Conservation (phyloP, 2,113 vertebrate genomes). For the Zosterops lateralis region DNA sequence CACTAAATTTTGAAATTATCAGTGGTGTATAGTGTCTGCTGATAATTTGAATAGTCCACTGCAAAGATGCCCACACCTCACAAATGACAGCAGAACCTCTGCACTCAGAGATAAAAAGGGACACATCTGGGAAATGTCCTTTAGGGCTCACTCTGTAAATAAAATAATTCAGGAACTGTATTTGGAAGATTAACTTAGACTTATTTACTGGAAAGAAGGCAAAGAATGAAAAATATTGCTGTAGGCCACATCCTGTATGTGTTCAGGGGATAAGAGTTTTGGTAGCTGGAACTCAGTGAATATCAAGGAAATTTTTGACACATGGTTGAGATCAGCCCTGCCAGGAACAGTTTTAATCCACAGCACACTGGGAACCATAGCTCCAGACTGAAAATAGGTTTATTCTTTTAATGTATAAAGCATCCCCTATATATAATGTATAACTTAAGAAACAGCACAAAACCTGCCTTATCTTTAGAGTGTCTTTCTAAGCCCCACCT, state of each 20-base stretch:
- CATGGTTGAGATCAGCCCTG: background rate
- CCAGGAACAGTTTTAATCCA: background rate
- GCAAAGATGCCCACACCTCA: background rate
- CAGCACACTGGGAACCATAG: background rate
- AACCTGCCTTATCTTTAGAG: background rate
- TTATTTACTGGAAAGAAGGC: background rate
- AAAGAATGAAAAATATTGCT: background rate
- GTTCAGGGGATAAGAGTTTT: background rate
- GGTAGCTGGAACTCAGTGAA: background rate
- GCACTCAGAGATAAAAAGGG: background rate
- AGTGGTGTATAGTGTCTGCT: background rate
- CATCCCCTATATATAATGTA: background rate
- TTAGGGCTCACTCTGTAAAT: background rate
- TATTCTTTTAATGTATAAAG: background rate
- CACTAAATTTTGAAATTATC: background rate
- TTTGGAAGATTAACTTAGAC: background rate
- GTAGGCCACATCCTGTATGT: background rate
- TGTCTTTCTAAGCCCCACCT: background rate
- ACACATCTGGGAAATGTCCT: background rate
- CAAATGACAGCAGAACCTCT: background rate
- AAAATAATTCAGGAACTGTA: background rate
- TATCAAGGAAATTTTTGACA: background rate
- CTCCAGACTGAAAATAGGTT: background rate
- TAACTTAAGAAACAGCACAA: background rate
- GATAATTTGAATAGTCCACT: background rate